Evolutionary conservation across 1,140 invertebrate species (phyloP).

Genomic region (Nephila pilipes): DNA sequence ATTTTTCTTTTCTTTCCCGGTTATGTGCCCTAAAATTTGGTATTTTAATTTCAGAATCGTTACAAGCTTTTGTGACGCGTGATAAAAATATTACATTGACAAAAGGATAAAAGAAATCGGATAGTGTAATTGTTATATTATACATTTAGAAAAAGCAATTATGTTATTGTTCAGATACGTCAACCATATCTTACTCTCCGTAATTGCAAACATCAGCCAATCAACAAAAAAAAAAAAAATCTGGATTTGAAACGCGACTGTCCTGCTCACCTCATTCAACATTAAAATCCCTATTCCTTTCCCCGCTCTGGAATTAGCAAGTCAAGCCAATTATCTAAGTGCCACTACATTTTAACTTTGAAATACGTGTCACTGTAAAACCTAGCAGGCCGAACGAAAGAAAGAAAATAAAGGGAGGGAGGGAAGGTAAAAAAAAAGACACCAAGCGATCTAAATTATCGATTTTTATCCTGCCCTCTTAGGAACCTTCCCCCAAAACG

Average conservation of each 20-base stretch:
- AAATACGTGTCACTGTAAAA: slow-evolving; percentile 28
- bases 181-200: not conserved
- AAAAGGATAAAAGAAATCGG: too few species aligned
- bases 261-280: not conserved
- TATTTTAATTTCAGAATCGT: too few species aligned
- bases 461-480: slow-evolving; percentile 8
- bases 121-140: too few species aligned
- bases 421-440: not conserved
- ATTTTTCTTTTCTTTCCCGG: too few species aligned
- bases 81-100: too few species aligned
- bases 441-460: slow-evolving; percentile 45
- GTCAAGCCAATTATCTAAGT: slow-evolving; percentile 59
- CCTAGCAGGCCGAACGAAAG: not conserved
- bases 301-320: slow-evolving; percentile 13
- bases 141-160: too few species aligned
- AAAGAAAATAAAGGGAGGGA: not conserved
- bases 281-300: slow-evolving; percentile 20
- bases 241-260: not conserved
- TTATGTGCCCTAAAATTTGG: too few species aligned
- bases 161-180: too few species aligned
- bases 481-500: not conserved
- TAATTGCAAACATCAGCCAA: not conserved
- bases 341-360: not conserved
- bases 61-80: too few species aligned
- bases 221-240: not conserved